phyloP scores from a whole-genome alignment of 2,888 invertebrate genomes.

The Microctonus brassicae region DNA sequence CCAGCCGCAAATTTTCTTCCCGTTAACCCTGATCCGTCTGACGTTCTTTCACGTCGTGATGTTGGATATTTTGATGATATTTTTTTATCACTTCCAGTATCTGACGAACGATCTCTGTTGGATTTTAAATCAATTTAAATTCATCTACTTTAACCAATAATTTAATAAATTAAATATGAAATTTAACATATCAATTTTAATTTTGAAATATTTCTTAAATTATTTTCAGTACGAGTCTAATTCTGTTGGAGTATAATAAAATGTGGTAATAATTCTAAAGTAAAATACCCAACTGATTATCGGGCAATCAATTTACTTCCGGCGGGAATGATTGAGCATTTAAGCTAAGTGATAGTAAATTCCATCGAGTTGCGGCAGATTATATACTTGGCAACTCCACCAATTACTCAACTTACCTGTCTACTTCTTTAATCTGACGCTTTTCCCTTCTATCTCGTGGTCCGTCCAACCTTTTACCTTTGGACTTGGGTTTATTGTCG shows the following conservation, averaged over 20 bases:
- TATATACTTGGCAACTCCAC: not conserved
- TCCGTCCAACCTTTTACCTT: constrained; percentile 61
- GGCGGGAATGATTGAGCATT: constrained; percentile 15
- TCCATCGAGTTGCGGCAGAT: constrained; percentile 12
- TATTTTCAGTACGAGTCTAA: not conserved
- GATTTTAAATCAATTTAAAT: not conserved
- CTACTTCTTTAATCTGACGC: constrained; percentile 57
- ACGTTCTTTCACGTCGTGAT: constrained; percentile 52
- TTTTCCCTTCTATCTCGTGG: constrained; percentile 58
- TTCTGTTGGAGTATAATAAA: not conserved
- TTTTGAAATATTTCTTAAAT: not conserved
- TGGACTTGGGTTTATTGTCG: constrained; percentile 56
- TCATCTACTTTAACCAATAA: not conserved
- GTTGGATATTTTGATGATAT: constrained; percentile 37
- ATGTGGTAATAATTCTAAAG: constrained; percentile 9
- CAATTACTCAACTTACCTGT: constrained; percentile 49
- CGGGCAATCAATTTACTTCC: constrained; percentile 17
- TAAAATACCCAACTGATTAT: constrained; percentile 19
- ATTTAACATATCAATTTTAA: not conserved
- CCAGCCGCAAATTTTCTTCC: constrained; percentile 57
- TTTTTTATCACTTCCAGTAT: constrained; percentile 58
- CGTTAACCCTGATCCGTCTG: constrained; percentile 51
- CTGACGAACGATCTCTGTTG: constrained; percentile 29
- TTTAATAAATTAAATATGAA: not conserved
- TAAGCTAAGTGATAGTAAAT: constrained; percentile 25